Evolutionary conservation across 2,113 vertebrate species (phyloP).

Genomic region (Megaceryle torquata): DNA sequence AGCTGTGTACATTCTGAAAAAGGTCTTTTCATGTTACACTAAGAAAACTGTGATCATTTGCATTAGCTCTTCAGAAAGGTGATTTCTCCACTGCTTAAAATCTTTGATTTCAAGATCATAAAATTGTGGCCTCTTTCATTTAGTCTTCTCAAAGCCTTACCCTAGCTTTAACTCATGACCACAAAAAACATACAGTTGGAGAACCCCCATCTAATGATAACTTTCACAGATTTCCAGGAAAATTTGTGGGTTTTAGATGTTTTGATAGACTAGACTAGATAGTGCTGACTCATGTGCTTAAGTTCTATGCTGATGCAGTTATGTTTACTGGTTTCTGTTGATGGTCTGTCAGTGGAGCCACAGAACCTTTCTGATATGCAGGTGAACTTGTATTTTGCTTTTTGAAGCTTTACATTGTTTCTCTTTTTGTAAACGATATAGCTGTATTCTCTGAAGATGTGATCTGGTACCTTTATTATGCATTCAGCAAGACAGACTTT

Average conservation of each 20-base stretch:
- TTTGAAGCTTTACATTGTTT: not conserved
- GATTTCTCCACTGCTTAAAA: not conserved
- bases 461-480: not conserved
- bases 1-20: not conserved
- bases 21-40: not conserved
- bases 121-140: not conserved
- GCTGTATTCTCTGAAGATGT: not conserved
- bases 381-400: not conserved
- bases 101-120: not conserved
- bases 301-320: not conserved
- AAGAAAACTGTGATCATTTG: not conserved
- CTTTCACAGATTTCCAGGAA: not conserved
- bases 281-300: not conserved
- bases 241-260: not conserved
- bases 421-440: not conserved
- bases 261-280: not conserved
- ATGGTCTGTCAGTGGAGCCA: not conserved
- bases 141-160: not conserved
- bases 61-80: not conserved
- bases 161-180: not conserved
- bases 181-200: not conserved
- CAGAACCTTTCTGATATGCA: not conserved
- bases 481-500: not conserved
- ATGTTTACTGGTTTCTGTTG: not conserved
- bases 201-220: not conserved